These are phyloP conservation scores for Drosophila conformis DNA, from an alignment of 2,888 invertebrate species.

Conservation along the genomic window DNA sequence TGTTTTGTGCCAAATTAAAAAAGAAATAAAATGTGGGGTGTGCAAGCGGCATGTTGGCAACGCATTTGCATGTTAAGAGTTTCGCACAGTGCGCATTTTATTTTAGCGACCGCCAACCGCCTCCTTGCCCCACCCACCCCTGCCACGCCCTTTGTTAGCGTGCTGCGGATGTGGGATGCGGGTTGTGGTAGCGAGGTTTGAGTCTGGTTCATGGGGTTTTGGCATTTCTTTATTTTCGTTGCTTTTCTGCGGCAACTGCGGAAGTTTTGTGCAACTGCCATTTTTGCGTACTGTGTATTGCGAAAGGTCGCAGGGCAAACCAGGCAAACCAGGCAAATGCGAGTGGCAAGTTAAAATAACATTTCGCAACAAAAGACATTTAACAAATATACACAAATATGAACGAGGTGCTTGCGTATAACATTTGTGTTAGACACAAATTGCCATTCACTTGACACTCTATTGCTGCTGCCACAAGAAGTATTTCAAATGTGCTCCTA, in stretches of 20 bases:
- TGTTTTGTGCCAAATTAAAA: constrained; percentile 66
- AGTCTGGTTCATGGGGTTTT: constrained; percentile 29
- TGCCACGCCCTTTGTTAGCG: constrained; percentile 46
- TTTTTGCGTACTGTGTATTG: constrained; percentile 54
- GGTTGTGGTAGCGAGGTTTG: constrained; percentile 36
- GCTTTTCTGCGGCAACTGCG: constrained; percentile 48
- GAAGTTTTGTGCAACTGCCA: constrained; percentile 71
- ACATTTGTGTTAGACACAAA: constrained; percentile 41
- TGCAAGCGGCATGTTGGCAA: constrained; percentile 34
- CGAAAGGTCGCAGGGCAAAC: constrained; percentile 1
- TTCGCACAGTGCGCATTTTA: constrained; percentile 75
- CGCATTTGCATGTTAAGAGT: constrained; percentile 78
- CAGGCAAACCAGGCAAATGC: background rate
- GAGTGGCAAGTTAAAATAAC: constrained; percentile 26
- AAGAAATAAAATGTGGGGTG: constrained; percentile 59
- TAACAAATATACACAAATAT: constrained; percentile 55
- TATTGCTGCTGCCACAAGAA: background rate
- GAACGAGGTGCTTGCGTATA: constrained; percentile 26
- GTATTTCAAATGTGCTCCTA: constrained; percentile 29
- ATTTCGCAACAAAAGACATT: constrained; percentile 36
- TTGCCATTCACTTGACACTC: constrained; percentile 34
- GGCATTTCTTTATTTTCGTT: constrained; percentile 37
- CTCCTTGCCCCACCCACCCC: background rate
- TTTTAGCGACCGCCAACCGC: constrained; percentile 22
- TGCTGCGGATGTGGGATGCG: constrained; percentile 62